Base-by-base conservation (phyloP, 2,113 vertebrate genomes). In the Gallinago jamesoni region DNA sequence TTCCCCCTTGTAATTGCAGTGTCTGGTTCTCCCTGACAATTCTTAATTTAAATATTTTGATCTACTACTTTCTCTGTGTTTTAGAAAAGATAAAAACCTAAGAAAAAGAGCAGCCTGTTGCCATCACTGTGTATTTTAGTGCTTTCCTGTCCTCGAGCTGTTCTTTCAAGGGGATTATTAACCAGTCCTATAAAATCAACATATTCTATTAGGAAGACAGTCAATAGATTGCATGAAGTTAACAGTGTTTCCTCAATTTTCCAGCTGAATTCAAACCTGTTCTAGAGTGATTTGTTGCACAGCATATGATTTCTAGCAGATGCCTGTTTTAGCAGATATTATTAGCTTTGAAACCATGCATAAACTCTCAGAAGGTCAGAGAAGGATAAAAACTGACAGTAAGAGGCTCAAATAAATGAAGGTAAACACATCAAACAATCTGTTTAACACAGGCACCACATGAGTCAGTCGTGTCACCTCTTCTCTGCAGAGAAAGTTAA, bases 311-410 rank as follows among this genome's bases (percentile, higher is more conserved):
- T 86, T 68, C 82, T 47, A 85, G 68, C 83, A 90, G 88, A 78
- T 76, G 70, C 79, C 39, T 69, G 9, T 48, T 92, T 92, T 57
- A 66, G 50, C 82, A 90, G 92, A 35, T 47, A 85, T 91, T 90
- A 92, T 88, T 90, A 96, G 55, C 85, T 93, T 76, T 66, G 92
- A 86, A 94, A 73, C n/a, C 75, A 84, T 55, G 68, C 92, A 95
- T 81, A 86, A 83, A 92, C 47, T 81, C 59, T 41, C 76, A 27
- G 81, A 81, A 95, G 94, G 92, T 95, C 96, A 88, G 76, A 27
- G 67, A 74, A 94, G 85, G 79, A 95, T 80, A 84, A 92, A 92
- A 91, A 59, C 64, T 80, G 93, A 77, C 88, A 93, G 81, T 13
- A 25, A 95, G 86, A 90, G 52, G 75, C 87, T 94, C 67, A 24